Base-by-base conservation (phyloP, 2,797 vertebrate genomes). In the Hoplostethus atlanticus region DNA sequence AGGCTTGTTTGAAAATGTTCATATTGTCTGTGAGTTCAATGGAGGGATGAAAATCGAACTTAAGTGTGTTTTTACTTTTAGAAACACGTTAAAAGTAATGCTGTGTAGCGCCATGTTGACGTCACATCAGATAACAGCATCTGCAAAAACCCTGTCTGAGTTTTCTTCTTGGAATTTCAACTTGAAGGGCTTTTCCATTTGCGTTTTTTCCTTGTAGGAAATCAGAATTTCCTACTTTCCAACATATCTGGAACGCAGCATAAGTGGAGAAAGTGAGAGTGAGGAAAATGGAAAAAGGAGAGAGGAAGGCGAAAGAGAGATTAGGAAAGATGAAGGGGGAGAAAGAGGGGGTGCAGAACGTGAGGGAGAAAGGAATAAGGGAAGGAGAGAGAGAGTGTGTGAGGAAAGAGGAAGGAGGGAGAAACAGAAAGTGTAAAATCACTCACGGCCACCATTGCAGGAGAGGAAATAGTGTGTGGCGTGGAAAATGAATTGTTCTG, bases 401-500 rank as follows among this genome's bases (percentile, higher is more conserved):
- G 53, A 57, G 53, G 28, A 67, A 48, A 25, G 17, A 60, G 52
- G 28, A 55, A 13, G 47, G 56, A 60, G 52, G 12, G 46, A 62
- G 51, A 55, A 38, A 48, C 54, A 67, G 65, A 48, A 46, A 36
- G 34, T 68, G 64, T 54, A 56, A 82, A 86, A 72, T 68, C 77
- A 57, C 30, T 62, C 66, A 40, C 77, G 60, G 77, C 59, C 76
- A 77, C 65, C 76, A 57, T 60, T 64, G 77, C 59, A 59, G 68
- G 3, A 16, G 66, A 78, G 59, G 67, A 62, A 86, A 76, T 55
- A 63, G 54, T 64, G 75, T 71, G 68, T n/a, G 64, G 58, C 61
- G 63, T 72, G 63, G 72, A 73, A 77, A 89, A 86, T 83, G 16
- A 89, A 83, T 89, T 81, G 67, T 86, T 87, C 87, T 77, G 80